These are phyloP conservation scores for Ecdyonurus torrentis DNA, from an alignment of 2,888 invertebrate species.

Conservation along the genomic window DNA sequence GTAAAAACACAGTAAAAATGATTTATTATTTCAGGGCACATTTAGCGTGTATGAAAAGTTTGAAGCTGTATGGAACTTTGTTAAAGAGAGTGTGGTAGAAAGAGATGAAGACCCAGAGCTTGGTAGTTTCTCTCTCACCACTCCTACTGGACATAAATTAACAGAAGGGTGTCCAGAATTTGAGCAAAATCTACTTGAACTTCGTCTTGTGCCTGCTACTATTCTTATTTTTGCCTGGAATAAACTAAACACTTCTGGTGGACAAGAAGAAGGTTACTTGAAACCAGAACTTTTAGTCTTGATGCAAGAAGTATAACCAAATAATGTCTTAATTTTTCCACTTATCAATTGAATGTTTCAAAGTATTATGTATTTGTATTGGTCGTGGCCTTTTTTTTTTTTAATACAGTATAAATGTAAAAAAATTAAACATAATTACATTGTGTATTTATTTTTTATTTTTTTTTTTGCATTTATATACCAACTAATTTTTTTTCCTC, in stretches of 20 bases:
- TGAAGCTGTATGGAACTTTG: slow-evolving; percentile 55
- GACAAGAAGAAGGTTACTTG: slow-evolving; percentile 40
- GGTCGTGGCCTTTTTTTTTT: too few species aligned
- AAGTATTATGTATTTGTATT: too few species aligned
- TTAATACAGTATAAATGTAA: too few species aligned
- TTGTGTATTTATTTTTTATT: too few species aligned
- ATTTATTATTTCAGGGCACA: slow-evolving; percentile 64
- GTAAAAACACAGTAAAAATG: neutral
- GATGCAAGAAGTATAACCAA: too few species aligned
- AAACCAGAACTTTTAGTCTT: slow-evolving; percentile 62
- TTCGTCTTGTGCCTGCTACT: slow-evolving; percentile 66
- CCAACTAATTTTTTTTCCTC: too few species aligned
- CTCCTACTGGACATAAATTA: slow-evolving; percentile 48
- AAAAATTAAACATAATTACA: too few species aligned
- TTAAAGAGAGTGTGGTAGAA: slow-evolving; percentile 55
- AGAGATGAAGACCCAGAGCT: slow-evolving; percentile 42
- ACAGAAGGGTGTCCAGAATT: slow-evolving; percentile 35
- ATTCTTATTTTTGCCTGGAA: slow-evolving; percentile 62
- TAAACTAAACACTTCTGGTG: slow-evolving; percentile 20
- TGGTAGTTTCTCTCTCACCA: slow-evolving; percentile 47
- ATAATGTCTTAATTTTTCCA: too few species aligned
- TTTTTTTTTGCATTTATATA: too few species aligned
- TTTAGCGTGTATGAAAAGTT: slow-evolving; percentile 72
- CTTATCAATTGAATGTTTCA: too few species aligned
- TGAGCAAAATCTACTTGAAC: slow-evolving; percentile 57